A percentile compares a stretch with the other conserved stretches of the same genome.
phyloP scores from a whole-genome alignment of 2,888 invertebrate species.

The Hermaeophaga mercurialis region DNA sequence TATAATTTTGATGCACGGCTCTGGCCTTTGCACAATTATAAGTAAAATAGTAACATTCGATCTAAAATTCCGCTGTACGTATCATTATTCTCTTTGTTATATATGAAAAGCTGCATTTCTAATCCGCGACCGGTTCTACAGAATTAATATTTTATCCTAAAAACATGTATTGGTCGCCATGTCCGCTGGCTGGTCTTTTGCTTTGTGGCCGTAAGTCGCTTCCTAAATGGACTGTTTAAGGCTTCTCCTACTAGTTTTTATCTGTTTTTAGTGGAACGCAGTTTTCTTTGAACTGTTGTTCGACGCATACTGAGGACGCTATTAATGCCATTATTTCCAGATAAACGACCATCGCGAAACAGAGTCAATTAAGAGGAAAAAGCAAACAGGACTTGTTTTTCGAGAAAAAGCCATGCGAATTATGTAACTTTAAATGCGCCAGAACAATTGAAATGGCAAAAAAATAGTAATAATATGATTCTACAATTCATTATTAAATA shows the following conservation, averaged over 20 bases:
- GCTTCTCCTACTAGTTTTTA: constrained; percentile 22
- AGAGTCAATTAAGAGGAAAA: constrained; percentile 19
- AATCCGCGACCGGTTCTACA: constrained; percentile 56
- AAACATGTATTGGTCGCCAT: constrained; percentile 50
- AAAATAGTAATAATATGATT: no score
- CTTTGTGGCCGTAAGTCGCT: constrained; percentile 23
- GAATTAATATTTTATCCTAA: constrained; percentile 57
- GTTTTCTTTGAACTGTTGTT: constrained; percentile 25
- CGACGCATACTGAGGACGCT: constrained; percentile 26
- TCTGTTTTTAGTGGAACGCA: constrained; percentile 26
- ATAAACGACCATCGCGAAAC: constrained; percentile 20
- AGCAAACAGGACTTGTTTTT: neutral
- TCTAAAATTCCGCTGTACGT: constrained; percentile 51
- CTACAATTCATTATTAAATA: no score
- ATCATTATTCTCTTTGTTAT: constrained; percentile 53
- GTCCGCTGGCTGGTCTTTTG: constrained; percentile 24
- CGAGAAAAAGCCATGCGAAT: no score
- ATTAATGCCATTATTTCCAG: constrained; percentile 27
- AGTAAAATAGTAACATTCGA: constrained; percentile 42
- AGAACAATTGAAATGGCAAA: no score
- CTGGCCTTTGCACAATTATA: no score
- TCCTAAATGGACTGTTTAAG: constrained; percentile 30
- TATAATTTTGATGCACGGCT: no score
- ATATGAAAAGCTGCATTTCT: constrained; percentile 53
- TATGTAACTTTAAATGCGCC: neutral